Percentiles rank a stretch among this genome's conserved stretches.
phyloP scores from a whole-genome alignment of 2,888 invertebrate genomes.

The Rhopalosiphum nymphaeae region DNA sequence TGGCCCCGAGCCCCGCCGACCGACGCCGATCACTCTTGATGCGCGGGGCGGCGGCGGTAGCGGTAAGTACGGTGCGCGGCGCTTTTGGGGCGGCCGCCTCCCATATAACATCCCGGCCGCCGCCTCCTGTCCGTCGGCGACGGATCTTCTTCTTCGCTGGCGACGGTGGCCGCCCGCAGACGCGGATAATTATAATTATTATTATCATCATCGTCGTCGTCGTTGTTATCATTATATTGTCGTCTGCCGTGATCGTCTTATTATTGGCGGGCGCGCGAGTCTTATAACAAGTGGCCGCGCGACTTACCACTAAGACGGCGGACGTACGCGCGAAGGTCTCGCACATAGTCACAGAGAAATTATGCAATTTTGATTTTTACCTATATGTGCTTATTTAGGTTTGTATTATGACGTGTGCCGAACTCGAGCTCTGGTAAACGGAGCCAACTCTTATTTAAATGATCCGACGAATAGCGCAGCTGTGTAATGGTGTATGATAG shows the following conservation, averaged over 20 bases:
- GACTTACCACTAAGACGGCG: background rate
- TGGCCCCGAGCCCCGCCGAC: slow-evolving; percentile 50
- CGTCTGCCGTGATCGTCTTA: background rate
- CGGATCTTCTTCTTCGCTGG: background rate
- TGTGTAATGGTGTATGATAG: background rate
- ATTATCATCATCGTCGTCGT: background rate
- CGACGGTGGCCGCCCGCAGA: background rate
- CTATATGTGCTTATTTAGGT: background rate
- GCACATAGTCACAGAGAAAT: background rate
- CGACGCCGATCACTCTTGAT: slow-evolving; percentile 36
- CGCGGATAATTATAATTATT: slow-evolving; percentile 16
- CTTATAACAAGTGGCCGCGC: background rate
- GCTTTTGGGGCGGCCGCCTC: slow-evolving; percentile 52
- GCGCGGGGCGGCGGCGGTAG: background rate
- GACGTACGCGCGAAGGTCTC: background rate
- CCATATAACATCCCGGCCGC: slow-evolving; percentile 40
- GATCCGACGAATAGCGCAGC: background rate
- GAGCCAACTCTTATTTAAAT: background rate
- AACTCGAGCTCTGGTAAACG: background rate
- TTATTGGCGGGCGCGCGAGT: background rate
- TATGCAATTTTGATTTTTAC: background rate
- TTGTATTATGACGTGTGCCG: background rate
- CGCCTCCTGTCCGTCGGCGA: slow-evolving; percentile 11
- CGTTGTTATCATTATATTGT: background rate
- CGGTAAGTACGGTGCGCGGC: background rate